phyloP scores from a whole-genome alignment of 2,797 vertebrate genomes.

The Phrynocephalus vlangalii region DNA sequence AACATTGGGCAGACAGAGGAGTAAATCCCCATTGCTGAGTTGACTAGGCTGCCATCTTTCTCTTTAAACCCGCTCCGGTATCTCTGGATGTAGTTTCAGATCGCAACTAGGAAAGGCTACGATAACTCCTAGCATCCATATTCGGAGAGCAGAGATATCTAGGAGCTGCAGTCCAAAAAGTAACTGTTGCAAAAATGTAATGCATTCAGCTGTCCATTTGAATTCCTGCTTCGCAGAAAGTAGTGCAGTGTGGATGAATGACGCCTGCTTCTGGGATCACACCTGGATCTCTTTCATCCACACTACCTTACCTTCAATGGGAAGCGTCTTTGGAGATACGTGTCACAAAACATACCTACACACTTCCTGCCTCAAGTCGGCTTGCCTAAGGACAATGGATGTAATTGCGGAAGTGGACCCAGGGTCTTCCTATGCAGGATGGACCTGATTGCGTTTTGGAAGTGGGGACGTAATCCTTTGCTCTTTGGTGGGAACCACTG shows the following conservation, averaged over 20 bases:
- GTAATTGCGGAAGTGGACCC: background rate
- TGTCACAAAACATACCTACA: background rate
- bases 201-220: background rate
- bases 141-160: background rate
- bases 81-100: background rate
- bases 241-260: background rate
- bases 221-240: background rate
- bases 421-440: background rate
- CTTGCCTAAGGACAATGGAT: no score
- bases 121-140: background rate
- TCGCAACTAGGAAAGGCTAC: background rate
- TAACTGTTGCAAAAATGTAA: background rate
- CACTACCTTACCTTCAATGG: background rate
- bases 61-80: no score
- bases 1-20: background rate
- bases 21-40: background rate
- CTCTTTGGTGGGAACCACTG: background rate
- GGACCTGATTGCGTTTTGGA: background rate
- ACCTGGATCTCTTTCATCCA: background rate
- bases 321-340: background rate
- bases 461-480: background rate
- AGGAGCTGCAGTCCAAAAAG: background rate
- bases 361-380: background rate
- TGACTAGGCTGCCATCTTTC: background rate
- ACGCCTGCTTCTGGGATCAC: background rate